Percentiles rank a stretch among this genome's conserved stretches.
These are phyloP conservation scores for Thera obeliscata DNA, from an alignment of 2,888 invertebrate genomes.

Conservation along the genomic window DNA sequence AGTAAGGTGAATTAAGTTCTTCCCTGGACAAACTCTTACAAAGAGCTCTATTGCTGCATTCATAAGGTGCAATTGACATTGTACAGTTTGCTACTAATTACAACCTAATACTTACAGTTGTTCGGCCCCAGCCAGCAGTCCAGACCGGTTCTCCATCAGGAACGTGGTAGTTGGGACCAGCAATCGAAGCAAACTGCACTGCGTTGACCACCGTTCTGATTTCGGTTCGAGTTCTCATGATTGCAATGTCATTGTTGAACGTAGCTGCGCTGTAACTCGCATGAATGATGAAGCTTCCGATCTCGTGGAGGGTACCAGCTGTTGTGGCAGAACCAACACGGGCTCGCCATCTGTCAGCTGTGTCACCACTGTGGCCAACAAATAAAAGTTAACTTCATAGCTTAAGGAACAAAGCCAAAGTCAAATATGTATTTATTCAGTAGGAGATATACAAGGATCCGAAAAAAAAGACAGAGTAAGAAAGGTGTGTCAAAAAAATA, in stretches of 20 bases:
- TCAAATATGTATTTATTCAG: too few species aligned
- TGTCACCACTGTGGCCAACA: background rate
- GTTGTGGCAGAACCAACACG: background rate
- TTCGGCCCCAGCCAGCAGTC: background rate
- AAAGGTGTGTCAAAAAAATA: too few species aligned
- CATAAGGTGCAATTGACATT: too few species aligned
- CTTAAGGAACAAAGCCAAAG: too few species aligned
- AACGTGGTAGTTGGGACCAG: background rate
- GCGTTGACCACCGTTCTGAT: background rate
- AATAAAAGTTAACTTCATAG: background rate
- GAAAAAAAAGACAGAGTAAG: too few species aligned
- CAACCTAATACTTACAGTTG: background rate
- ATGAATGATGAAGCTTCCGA: background rate
- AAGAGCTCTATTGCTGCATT: too few species aligned
- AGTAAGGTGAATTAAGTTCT: too few species aligned
- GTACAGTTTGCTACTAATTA: background rate
- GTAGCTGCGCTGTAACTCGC: background rate
- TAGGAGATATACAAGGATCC: too few species aligned
- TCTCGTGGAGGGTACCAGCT: conserved; percentile 1
- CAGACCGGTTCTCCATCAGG: background rate
- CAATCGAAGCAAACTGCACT: background rate
- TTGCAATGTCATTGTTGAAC: background rate
- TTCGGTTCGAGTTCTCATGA: background rate
- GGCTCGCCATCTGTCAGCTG: background rate
- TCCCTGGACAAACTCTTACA: too few species aligned